Conservation (phyloP, 2,888 invertebrate genomes). For the Nysson spinosus region DNA sequence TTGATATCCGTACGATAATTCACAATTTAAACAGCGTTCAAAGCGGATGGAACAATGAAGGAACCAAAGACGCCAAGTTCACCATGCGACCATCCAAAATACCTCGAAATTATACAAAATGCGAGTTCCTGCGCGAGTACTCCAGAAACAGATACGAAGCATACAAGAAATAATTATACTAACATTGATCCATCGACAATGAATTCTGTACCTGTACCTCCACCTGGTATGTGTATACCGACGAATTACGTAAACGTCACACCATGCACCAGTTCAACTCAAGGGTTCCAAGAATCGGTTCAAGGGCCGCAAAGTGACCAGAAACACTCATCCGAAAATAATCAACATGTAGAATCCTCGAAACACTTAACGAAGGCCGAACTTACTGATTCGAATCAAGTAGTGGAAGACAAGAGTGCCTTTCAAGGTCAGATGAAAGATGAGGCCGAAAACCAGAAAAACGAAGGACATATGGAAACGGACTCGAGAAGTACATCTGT, state of each 20-base stretch:
- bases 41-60: slow-evolving; percentile 55
- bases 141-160: slow-evolving; percentile 28
- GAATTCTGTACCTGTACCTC: slow-evolving; percentile 52
- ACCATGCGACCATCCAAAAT: slow-evolving; percentile 59
- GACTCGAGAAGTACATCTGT: slow-evolving; percentile 35
- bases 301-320: slow-evolving; percentile 21
- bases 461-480: slow-evolving; percentile 47
- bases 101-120: slow-evolving; percentile 54
- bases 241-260: slow-evolving; percentile 65
- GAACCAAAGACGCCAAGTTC: slow-evolving; percentile 70
- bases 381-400: neutral
- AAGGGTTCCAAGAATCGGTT: slow-evolving; percentile 19
- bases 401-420: slow-evolving; percentile 6
- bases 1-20: too few relatives aligned
- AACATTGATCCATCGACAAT: slow-evolving; percentile 56
- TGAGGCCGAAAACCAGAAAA: slow-evolving; percentile 1
- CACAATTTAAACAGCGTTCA: slow-evolving; percentile 60
- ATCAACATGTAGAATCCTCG: slow-evolving; percentile 1
- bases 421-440: slow-evolving; percentile 6
- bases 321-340: neutral
- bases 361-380: slow-evolving; percentile 19
- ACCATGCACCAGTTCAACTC: slow-evolving; percentile 19
- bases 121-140: slow-evolving; percentile 1
- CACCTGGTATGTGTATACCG: slow-evolving; percentile 71
- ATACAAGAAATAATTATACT: slow-evolving; percentile 51